Base-by-base conservation (phyloP, 1,140 invertebrate species). In the Chironomus tepperi region DNA sequence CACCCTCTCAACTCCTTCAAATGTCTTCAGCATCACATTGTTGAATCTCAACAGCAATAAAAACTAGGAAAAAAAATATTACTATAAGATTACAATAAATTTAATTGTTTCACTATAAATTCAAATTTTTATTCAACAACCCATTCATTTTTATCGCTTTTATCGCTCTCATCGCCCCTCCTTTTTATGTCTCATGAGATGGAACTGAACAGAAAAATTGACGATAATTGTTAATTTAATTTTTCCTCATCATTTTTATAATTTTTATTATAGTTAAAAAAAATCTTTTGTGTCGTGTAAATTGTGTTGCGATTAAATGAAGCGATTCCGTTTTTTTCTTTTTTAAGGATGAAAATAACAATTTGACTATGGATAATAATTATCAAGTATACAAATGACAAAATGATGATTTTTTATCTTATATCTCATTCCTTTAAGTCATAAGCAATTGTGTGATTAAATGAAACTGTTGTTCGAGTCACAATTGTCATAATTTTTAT, bases 21-120 rank as follows among this genome's bases (percentile, higher is more conserved):
- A 5, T 5, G 5, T 34, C 24, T 34, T 34, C 24, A 34, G 5
- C 24, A 2, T 34, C 24, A 34, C 24, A 34, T 34, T 34, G 24
- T 34, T 34, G 24, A 34, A 34, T 34, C 24, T 34, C 5, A 34
- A 34, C 24, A 34, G 24, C 24, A 34, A 34, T 34, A 34, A 34
- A 34, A 34, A 34, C 24, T 34, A 34, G 24, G n/a, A n/a, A n/a
- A n/a, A 34, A 34, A 34, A 34, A 34, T 34, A 34, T 34, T 34
- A 34, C 24, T 34, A 34, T 57, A n/a, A 15, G 47, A 70, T 21
- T 9, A 70, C 65, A 70, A 70, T 70, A 70, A 70, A 70, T 70
- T 70, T 70, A 70, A 70, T 70, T 70, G 65, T 70, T 70, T 70
- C n/a, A 70, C 65, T 70, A 70, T 70, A 70, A 70, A 70, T 70